Evolutionary conservation across 92 coral and sea anemone genomes (phyloP).

Genomic region (Phenganax stokvisi): DNA sequence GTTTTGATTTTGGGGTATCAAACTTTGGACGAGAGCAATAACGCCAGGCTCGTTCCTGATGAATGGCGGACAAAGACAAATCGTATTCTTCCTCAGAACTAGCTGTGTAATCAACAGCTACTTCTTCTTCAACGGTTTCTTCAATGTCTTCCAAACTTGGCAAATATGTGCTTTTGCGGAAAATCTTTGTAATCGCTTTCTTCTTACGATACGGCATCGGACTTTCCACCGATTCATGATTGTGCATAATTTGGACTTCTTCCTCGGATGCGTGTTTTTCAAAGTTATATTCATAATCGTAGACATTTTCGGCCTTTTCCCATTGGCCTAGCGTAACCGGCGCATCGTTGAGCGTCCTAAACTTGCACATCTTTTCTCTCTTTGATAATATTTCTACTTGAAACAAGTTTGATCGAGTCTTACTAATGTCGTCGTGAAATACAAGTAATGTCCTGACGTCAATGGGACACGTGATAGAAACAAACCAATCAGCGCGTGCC

Average conservation of each 20-base stretch:
- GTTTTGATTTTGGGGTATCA: not conserved
- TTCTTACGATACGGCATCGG: conserved; percentile 57
- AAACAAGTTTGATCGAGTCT: conserved; percentile 23
- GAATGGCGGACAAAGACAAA: conserved; percentile 69
- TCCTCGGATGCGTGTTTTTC: conserved; percentile 61
- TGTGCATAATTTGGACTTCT: conserved; percentile 51
- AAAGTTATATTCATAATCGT: conserved; percentile 80
- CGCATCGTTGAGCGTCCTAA: conserved; percentile 50
- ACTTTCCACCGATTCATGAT: conserved; percentile 54
- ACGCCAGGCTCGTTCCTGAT: conserved; percentile 72
- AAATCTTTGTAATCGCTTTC: conserved; percentile 52
- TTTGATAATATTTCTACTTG: not conserved
- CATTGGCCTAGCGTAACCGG: conserved; percentile 69
- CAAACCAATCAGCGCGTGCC: conserved; percentile 18
- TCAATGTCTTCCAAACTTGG: conserved; percentile 88
- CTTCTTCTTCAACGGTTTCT: conserved; percentile 64
- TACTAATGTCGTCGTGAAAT: conserved; percentile 33
- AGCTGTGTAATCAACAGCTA: conserved; percentile 38
- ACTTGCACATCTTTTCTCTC: conserved; percentile 36
- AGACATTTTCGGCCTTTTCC: conserved; percentile 53
- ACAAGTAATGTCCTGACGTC: conserved; percentile 9
- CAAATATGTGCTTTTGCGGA: conserved; percentile 55
- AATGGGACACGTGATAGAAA: conserved; percentile 7
- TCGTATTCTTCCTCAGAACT: conserved; percentile 55
- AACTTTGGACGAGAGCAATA: conserved; percentile 29